Percentiles rank a stretch among this genome's conserved stretches.
Evolutionary conservation across 2,888 invertebrate genomes (phyloP).

Genomic region (Apodemia hepburni): DNA sequence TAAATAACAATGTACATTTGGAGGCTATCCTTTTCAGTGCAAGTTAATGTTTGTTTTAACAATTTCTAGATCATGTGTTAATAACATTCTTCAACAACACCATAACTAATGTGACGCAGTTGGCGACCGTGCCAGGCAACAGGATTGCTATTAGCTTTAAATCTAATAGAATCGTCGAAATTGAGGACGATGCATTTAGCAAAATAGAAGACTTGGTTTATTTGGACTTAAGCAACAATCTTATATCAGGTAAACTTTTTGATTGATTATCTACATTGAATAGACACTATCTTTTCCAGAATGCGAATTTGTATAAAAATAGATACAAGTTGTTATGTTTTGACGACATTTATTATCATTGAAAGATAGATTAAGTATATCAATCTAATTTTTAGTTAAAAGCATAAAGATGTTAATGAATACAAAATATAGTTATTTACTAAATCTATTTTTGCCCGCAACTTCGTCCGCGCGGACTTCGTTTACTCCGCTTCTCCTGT

Average conservation of each 20-base stretch:
- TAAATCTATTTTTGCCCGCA: too few relatives aligned
- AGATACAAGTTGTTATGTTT: neutral
- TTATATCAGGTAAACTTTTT: slow-evolving; percentile 66
- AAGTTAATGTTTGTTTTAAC: slow-evolving; percentile 4
- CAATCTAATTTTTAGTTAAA: too few relatives aligned
- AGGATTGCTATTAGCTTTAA: slow-evolving; percentile 74
- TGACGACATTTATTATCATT: neutral
- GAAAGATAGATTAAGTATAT: neutral
- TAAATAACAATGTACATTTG: neutral
- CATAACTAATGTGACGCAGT: slow-evolving; percentile 64
- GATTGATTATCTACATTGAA: neutral
- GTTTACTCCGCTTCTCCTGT: too few relatives aligned
- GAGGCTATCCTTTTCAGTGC: neutral
- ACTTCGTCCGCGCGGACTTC: too few relatives aligned
- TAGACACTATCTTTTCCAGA: neutral
- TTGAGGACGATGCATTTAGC: slow-evolving; percentile 74
- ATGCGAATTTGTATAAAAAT: neutral
- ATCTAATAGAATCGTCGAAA: slow-evolving; percentile 70
- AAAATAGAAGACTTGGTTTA: slow-evolving; percentile 70
- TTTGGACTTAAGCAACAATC: slow-evolving; percentile 80
- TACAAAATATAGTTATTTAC: too few relatives aligned
- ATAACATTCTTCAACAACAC: slow-evolving; percentile 80
- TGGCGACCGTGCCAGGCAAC: slow-evolving; percentile 62
- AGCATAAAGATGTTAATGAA: too few relatives aligned
- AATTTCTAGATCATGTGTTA: slow-evolving; percentile 62